Evolutionary conservation across 1,140 invertebrate genomes (phyloP), one percentile per base, ranked within the genome.

Genomic region (Ladona fulva): DNA sequence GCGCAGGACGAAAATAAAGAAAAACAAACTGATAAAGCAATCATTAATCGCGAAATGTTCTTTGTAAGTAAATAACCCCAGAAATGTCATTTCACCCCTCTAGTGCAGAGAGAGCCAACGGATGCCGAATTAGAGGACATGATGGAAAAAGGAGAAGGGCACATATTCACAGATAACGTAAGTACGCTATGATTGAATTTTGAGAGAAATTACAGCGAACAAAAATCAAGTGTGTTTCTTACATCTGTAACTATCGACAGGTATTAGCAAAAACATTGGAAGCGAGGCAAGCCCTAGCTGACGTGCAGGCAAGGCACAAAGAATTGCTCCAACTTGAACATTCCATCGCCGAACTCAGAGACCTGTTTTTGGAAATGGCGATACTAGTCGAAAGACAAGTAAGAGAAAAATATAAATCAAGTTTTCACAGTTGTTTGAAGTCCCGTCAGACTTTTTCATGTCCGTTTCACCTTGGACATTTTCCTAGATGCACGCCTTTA

Each of bases 261-360:
- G 92, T 95, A 85, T 89, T 94, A 81, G 90, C 91, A 81, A 92
- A 96, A 82, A 95, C 93, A 42, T 90, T 90, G 82, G 88, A 91
- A 85, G 94, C 93, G n/a, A 91, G 90, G 83, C 90, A 91, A 83
- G 90, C 91, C 79, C 86, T 97, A 81, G 91, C 91, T 77, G 94
- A 95, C 80, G 92, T 95, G 80, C 90, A 96, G 87, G 92, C 89
- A 78, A 88, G 94, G 77, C 94, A 95, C 83, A 89, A 90, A 79
- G 93, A 96, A 86, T 90, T 97, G 80, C 85, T 93, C 78, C 93
- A 94, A 85, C 87, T 95, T 77, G 95, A 97, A 88, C 92, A 89
- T 80, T 91, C 92, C 80, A 90, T 97, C 79, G 85, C 85, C 80
- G 93, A 96, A 85, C 86, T 97, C 74, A 90, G 90, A 83, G 93